Evolutionary conservation across 92 coral and sea anemone species (phyloP), one percentile per base, ranked within the genome.

Genomic region (Siderastrea radians): DNA sequence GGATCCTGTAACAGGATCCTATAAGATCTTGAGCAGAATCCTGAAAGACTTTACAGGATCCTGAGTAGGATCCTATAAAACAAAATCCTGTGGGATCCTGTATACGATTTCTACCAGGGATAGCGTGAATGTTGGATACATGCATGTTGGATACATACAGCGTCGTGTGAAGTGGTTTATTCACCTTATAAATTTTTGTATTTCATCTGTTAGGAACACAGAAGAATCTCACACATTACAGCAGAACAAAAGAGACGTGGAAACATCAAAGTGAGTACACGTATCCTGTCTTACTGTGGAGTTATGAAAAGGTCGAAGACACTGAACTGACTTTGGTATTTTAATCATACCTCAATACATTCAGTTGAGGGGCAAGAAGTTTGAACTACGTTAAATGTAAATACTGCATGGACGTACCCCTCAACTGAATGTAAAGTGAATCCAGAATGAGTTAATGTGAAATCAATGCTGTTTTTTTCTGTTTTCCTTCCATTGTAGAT

Each of bases 231-330:
- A 48, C 99, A 97, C 82, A 96, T 97, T 72, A 93, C 98, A 49
- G 99, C 99, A 59, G 99, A 97, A 67, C 99, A 97, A 88, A 97
- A 97, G 68, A 82, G 99, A 87, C 92, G 99, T 74, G 96, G 96
- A 43, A 94, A 97, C 66, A 97, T 97, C 19, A 97, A 97, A 92
- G 99, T 97, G 48, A 48, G 75, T 74, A 13, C 19, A 60, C n/a
- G 4, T 64, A 19, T 4, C 43, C 43, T 26, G 38, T 26, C 0
- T 0, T n/a, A 19, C 69, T 15, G 69, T 19, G 69, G 5, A 64
- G 45, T 15, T 10, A 19, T 64, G 46, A 62, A 8, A 7, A 26
- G 38, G 38, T 26, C 38, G 0, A 26, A 26, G 38, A 26, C 38
- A 26, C 38, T 26, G 38, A 26, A 26, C 38, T 26, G 38, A 26